Percentiles rank a stretch among this genome's conserved stretches.
Evolutionary conservation across 2,797 vertebrate genomes (phyloP).

Genomic region (Uromys caudimaculatus): DNA sequence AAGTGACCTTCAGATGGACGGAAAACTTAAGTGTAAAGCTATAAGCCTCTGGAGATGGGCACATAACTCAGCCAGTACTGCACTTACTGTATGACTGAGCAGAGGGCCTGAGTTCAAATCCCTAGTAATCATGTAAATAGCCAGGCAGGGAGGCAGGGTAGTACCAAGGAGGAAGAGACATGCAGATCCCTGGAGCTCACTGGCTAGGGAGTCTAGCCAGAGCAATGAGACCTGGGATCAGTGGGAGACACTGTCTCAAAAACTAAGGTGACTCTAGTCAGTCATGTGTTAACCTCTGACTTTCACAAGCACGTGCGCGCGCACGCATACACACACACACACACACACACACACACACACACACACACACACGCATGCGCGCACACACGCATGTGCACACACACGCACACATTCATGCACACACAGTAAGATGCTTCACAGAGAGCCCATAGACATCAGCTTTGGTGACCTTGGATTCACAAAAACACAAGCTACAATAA

Average conservation of each 20-base stretch:
- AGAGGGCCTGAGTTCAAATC: neutral
- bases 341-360: neutral
- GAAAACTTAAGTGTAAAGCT: neutral
- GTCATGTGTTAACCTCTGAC: neutral
- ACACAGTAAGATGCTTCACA: neutral
- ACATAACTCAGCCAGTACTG: neutral
- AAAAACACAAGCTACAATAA: neutral
- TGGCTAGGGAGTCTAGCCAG: neutral
- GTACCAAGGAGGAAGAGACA: neutral
- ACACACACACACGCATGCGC: neutral
- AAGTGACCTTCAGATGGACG: neutral
- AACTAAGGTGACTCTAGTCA: neutral
- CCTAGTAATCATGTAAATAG: neutral
- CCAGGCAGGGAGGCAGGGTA: neutral
- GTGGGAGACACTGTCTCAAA: neutral
- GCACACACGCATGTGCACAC: fast-evolving
- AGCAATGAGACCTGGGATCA: neutral
- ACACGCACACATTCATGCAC: neutral
- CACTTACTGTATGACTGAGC: neutral
- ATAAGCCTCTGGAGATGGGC: neutral
- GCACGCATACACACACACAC: fast-evolving
- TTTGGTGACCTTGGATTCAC: neutral
- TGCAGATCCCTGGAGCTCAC: neutral
- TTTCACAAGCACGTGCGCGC: neutral
- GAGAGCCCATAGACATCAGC: neutral